Evolutionary conservation across 1,140 invertebrate species (phyloP).

Genomic region (Dufourea novaeangliae): DNA sequence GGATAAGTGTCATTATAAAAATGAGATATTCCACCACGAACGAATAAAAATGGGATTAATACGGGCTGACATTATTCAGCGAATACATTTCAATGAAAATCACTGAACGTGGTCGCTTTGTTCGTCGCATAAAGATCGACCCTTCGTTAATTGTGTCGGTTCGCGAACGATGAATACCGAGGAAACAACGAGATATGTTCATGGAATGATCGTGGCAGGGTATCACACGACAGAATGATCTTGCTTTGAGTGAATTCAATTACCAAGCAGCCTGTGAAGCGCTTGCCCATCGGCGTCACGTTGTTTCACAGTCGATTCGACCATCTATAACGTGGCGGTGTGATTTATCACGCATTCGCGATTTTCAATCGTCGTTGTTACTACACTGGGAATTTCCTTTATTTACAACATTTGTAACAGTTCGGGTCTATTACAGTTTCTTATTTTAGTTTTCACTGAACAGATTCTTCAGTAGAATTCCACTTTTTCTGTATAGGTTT

Average conservation of each 20-base stretch:
- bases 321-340: neutral
- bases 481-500: too few relatives aligned
- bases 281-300: neutral
- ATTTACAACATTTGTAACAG: neutral
- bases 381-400: too few relatives aligned
- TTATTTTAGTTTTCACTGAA: too few relatives aligned
- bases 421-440: too few relatives aligned
- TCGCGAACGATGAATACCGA: neutral
- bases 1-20: too few relatives aligned
- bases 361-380: too few relatives aligned
- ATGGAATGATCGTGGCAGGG: neutral
- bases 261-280: neutral
- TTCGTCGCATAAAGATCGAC: neutral
- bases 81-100: neutral
- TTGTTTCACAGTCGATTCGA: neutral
- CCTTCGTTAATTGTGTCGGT: neutral
- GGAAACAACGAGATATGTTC: neutral
- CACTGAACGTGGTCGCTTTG: neutral
- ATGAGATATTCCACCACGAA: too few relatives aligned
- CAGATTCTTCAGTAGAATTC: too few relatives aligned
- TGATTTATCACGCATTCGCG: neutral
- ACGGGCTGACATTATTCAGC: neutral
- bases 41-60: neutral
- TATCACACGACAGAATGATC: neutral
- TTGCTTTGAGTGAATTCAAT: neutral